Conservation (phyloP, 2,797 vertebrate species). For the Adrianichthys oophorus region DNA sequence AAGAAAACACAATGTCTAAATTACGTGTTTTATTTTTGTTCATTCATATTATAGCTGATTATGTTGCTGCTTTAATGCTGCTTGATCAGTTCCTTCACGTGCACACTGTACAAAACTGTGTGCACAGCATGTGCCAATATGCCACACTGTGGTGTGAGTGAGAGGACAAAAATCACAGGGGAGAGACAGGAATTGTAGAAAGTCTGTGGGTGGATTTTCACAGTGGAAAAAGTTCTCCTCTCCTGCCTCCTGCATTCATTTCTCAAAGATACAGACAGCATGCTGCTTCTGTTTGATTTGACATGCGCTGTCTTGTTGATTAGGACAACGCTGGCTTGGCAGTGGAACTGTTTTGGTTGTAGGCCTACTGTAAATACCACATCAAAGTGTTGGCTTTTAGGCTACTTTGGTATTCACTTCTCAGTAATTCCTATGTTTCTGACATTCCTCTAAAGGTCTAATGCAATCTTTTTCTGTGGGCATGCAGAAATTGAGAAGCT, state of each 20-base stretch:
- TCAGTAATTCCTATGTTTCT: conserved; percentile 18
- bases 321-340: conserved; percentile 73
- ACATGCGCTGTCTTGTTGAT: conserved; percentile 74
- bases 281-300: conserved; percentile 72
- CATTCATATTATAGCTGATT: conserved; percentile 8
- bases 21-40: too few species aligned
- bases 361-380: conserved; percentile 62
- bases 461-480: conserved; percentile 19
- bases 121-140: conserved; percentile 10
- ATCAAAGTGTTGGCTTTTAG: conserved; percentile 65
- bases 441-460: conserved; percentile 14
- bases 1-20: too few species aligned
- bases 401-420: conserved; percentile 36
- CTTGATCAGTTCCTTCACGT: conserved; percentile 21
- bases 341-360: conserved; percentile 66
- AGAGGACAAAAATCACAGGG: conserved; percentile 37
- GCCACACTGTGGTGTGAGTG: conserved; percentile 32
- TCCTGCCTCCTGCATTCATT: conserved; percentile 60
- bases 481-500: conserved; percentile 3
- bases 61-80: conserved; percentile 10
- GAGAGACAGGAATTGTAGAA: conserved; percentile 56
- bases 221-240: conserved; percentile 48
- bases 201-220: conserved; percentile 71
- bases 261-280: conserved; percentile 70
- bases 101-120: conserved; percentile 1